These are phyloP conservation scores for Falco punctatus DNA, from an alignment of 2,113 vertebrate genomes.

Conservation along the genomic window DNA sequence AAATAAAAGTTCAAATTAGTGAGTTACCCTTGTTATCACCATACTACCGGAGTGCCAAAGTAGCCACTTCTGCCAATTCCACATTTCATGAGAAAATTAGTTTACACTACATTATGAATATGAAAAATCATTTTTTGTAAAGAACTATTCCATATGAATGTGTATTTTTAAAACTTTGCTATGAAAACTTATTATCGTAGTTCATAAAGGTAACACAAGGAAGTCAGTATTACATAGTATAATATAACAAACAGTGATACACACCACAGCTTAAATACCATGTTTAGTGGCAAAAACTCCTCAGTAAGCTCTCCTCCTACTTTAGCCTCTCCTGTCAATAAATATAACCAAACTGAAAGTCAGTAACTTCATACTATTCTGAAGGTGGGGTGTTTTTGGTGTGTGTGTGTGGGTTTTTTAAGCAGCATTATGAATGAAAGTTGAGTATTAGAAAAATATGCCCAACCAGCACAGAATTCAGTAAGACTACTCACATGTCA, in stretches of 20 bases:
- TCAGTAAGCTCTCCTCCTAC: background rate
- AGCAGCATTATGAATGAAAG: background rate
- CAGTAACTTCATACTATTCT: background rate
- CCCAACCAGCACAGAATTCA: background rate
- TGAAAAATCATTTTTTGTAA: background rate
- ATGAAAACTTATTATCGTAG: background rate
- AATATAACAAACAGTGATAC: background rate
- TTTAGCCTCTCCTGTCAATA: background rate
- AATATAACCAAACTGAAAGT: background rate
- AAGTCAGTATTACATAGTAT: background rate
- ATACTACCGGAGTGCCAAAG: background rate
- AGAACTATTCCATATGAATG: background rate
- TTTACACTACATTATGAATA: background rate
- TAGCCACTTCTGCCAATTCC: constrained; percentile 8
- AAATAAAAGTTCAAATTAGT: background rate
- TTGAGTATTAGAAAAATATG: background rate
- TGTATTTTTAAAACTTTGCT: background rate
- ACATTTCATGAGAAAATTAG: background rate
- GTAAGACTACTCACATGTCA: background rate
- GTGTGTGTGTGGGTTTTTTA: background rate
- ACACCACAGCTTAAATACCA: background rate
- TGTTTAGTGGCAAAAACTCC: background rate
- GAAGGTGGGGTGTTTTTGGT: background rate
- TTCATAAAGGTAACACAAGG: background rate
- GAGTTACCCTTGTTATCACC: background rate